These are phyloP conservation scores for Campoplex nolae DNA, from an alignment of 2,888 invertebrate genomes.

Conservation along the genomic window DNA sequence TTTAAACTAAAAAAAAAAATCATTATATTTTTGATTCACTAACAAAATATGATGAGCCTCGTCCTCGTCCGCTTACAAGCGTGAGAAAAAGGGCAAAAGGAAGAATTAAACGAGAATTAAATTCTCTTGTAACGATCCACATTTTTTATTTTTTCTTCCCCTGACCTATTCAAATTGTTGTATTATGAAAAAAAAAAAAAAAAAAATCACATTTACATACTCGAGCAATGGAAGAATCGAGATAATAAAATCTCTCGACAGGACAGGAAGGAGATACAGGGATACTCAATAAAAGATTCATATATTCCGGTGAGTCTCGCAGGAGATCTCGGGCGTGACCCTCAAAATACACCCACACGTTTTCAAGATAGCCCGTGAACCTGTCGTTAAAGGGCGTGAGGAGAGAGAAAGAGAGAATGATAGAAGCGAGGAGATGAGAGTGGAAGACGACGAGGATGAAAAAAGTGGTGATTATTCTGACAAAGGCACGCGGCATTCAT, in stretches of 20 bases:
- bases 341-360: constrained; percentile 43
- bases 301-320: constrained; percentile 71
- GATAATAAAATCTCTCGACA: constrained; percentile 71
- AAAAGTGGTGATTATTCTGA: constrained; percentile 65
- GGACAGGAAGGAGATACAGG: constrained; percentile 64
- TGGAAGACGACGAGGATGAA: constrained; percentile 35
- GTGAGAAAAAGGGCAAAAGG: constrained; percentile 33
- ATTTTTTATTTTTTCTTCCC: constrained; percentile 21
- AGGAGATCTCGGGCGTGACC: constrained; percentile 64
- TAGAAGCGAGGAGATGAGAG: constrained; percentile 25
- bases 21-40: background rate
- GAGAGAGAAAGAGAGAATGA: constrained; percentile 15
- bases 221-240: constrained; percentile 46
- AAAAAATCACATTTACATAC: background rate
- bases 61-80: background rate
- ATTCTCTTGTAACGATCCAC: constrained; percentile 25
- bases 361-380: constrained; percentile 57
- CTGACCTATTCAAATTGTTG: constrained; percentile 42
- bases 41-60: background rate
- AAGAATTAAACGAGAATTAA: constrained; percentile 42
- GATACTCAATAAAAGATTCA: constrained; percentile 76
- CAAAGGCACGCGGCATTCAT: constrained; percentile 61
- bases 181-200: constrained; percentile 8
- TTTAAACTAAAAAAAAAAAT: background rate
- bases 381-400: constrained; percentile 58